Conservation (phyloP, 1,140 invertebrate genomes). For the Anthonomus grandis region DNA sequence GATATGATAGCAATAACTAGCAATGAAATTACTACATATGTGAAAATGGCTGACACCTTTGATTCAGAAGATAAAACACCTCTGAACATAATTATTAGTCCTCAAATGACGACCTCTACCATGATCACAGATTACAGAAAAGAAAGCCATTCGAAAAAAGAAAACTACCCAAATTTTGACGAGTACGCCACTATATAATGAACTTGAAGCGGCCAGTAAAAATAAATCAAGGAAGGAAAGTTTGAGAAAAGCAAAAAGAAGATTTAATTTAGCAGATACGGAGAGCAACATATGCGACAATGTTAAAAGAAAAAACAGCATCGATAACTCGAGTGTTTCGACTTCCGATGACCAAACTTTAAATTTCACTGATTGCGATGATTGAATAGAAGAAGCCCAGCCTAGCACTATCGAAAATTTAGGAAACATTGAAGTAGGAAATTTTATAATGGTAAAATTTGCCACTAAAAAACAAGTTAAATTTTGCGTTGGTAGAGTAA, state of each 20-base stretch:
- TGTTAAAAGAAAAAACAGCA: slow-evolving; percentile 3
- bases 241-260: slow-evolving; percentile 5
- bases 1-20: slow-evolving; percentile 1
- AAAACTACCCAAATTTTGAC: slow-evolving; percentile 6
- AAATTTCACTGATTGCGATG: slow-evolving; percentile 5
- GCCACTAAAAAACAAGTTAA: slow-evolving; percentile 3
- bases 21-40: slow-evolving; percentile 1
- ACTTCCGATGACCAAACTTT: neutral
- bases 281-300: slow-evolving; percentile 6
- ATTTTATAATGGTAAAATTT: slow-evolving; percentile 2
- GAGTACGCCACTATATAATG: slow-evolving; percentile 6
- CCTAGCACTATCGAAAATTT: slow-evolving; percentile 2
- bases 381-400: slow-evolving; percentile 2
- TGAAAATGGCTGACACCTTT: neutral
- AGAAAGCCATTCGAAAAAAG: slow-evolving; percentile 3
- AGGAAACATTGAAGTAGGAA: too few relatives aligned
- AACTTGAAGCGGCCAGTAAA: slow-evolving; percentile 4
- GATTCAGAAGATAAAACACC: slow-evolving; percentile 3
- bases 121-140: slow-evolving; percentile 3
- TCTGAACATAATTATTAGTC: slow-evolving; percentile 1
- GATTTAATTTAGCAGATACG: slow-evolving; percentile 2
- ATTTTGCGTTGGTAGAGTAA: slow-evolving; percentile 6
- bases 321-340: slow-evolving; percentile 5
- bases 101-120: slow-evolving; percentile 2
- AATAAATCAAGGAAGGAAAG: slow-evolving; percentile 6